Conservation (phyloP, 1,140 invertebrate genomes). For the Augochlora pura region DNA sequence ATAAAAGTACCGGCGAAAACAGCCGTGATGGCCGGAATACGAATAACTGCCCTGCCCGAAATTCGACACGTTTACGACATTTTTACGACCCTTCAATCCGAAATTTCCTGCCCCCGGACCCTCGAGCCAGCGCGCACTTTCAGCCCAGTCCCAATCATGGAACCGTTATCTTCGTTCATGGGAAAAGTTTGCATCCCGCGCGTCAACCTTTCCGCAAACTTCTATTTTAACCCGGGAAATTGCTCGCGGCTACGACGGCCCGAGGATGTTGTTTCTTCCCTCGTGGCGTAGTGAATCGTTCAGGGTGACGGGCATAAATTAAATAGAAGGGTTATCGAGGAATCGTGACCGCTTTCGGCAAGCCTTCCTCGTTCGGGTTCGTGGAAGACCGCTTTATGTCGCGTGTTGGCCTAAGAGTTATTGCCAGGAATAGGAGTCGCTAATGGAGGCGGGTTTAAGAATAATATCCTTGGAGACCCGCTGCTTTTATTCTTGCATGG, state of each 20-base stretch:
- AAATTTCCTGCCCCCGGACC: neutral
- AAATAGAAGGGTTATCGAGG: neutral
- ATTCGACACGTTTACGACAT: slow-evolving; percentile 1
- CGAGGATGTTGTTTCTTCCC: neutral
- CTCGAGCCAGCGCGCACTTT: neutral
- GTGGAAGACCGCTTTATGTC: no score
- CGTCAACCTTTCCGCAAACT: neutral
- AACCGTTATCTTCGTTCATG: slow-evolving; percentile 9
- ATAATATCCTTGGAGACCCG: no score
- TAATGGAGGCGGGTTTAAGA: no score
- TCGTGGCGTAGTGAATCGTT: neutral
- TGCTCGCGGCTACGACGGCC: neutral
- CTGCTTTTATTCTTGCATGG: no score
- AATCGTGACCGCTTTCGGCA: neutral
- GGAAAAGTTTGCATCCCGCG: neutral
- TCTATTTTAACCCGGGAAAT: neutral
- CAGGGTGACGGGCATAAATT: neutral
- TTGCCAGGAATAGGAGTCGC: no score
- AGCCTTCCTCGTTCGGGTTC: neutral
- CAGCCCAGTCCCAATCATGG: neutral
- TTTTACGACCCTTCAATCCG: slow-evolving; percentile 18
- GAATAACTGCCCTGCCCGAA: slow-evolving; percentile 1
- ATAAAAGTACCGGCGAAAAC: neutral
- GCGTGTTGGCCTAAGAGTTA: no score
- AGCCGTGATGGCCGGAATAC: neutral